Conservation (phyloP, 2,113 vertebrate species). For the Rhinogobius similis region DNA sequence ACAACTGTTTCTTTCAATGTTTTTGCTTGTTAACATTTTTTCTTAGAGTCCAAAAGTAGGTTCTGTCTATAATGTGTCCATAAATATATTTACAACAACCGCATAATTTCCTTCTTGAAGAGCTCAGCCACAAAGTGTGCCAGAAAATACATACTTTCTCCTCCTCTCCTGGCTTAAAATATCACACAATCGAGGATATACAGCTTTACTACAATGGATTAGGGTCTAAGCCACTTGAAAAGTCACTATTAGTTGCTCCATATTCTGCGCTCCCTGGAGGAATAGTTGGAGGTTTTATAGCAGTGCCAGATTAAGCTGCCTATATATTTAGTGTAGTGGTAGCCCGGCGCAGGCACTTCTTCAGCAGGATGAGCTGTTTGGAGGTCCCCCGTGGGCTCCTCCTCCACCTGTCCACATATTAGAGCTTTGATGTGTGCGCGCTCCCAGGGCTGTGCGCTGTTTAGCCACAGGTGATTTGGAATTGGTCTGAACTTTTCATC, state of each 20-base stretch:
- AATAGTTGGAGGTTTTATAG: constrained; percentile 16
- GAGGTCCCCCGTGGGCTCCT: not conserved
- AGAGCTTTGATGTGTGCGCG: constrained; percentile 28
- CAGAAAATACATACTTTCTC: too few relatives aligned
- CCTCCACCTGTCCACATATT: constrained; percentile 36
- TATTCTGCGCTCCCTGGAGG: constrained; percentile 25
- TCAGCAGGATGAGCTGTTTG: constrained; percentile 24
- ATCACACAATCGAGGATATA: not conserved
- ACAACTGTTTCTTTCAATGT: too few relatives aligned
- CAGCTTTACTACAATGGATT: constrained; percentile 21
- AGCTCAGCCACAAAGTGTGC: too few relatives aligned
- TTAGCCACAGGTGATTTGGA: constrained; percentile 32
- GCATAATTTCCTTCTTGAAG: too few relatives aligned
- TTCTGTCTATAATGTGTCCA: too few relatives aligned
- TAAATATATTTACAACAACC: too few relatives aligned
- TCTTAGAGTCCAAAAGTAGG: too few relatives aligned
- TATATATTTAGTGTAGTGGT: constrained; percentile 30
- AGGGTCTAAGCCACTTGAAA: constrained; percentile 16
- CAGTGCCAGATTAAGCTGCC: constrained; percentile 27
- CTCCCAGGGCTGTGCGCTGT: constrained; percentile 16
- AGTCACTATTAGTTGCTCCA: constrained; percentile 3
- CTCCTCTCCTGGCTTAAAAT: not conserved
- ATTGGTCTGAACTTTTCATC: constrained; percentile 27
- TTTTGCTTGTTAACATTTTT: too few relatives aligned
- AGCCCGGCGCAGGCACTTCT: constrained; percentile 19